These are phyloP conservation scores for Gracilinanus agilis DNA, from an alignment of 2,113 vertebrate species.

Conservation along the genomic window DNA sequence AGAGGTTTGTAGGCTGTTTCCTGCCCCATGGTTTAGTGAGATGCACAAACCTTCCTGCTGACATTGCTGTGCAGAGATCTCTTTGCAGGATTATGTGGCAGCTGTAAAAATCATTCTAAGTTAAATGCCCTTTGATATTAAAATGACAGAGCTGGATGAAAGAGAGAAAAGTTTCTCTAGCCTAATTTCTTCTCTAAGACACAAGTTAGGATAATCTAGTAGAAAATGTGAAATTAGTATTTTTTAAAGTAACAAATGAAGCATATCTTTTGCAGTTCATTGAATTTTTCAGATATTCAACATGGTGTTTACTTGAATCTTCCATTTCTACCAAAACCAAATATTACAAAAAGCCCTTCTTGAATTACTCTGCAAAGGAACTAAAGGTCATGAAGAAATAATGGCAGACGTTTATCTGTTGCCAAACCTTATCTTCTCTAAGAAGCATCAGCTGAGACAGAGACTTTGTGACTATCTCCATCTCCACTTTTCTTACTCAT, in stretches of 20 bases:
- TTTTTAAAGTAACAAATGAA: slow-evolving; percentile 59
- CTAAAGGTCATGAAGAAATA: neutral
- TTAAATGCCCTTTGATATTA: slow-evolving; percentile 64
- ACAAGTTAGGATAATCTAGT: slow-evolving; percentile 45
- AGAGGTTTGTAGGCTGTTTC: slow-evolving; percentile 54
- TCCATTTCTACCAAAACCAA: slow-evolving; percentile 50
- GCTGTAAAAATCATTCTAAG: slow-evolving; percentile 68
- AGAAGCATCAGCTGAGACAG: neutral
- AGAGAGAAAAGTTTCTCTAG: neutral
- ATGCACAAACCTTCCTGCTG: slow-evolving; percentile 55
- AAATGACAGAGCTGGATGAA: slow-evolving; percentile 45
- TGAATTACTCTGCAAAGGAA: neutral
- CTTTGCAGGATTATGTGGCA: slow-evolving; percentile 55
- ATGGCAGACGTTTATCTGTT: neutral
- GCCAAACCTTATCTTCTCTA: neutral
- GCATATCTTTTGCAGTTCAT: slow-evolving; percentile 57
- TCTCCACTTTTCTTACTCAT: neutral
- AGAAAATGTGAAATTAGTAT: slow-evolving; percentile 63
- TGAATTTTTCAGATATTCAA: slow-evolving; percentile 66
- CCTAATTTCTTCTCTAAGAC: slow-evolving; percentile 61
- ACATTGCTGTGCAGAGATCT: slow-evolving; percentile 58
- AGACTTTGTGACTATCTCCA: neutral
- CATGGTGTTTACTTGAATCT: slow-evolving; percentile 66
- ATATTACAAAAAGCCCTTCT: neutral
- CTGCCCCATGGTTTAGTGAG: slow-evolving; percentile 52